Conservation (phyloP, 53 echinoderm and acorn worm genomes). For the Echinarachnius parma region DNA sequence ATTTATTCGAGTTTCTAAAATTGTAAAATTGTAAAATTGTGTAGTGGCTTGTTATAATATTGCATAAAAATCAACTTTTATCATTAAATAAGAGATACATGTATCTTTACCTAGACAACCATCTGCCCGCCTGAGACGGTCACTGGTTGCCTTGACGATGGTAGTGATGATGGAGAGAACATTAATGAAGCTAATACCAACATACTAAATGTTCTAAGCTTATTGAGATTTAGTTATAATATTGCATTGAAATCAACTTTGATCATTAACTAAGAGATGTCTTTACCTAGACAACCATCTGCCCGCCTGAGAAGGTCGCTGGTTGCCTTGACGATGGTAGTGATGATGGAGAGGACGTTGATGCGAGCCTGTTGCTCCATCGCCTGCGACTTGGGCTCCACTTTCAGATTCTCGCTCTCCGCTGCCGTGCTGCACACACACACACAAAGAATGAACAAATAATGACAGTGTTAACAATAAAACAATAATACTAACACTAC, state of each 20-base stretch:
- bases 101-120: constrained; percentile 47
- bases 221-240: too few relatives aligned
- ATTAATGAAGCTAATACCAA: too few relatives aligned
- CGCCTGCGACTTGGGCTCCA: constrained; percentile 54
- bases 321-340: constrained; percentile 81
- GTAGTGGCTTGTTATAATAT: too few relatives aligned
- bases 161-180: constrained; percentile 76
- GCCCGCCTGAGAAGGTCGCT: constrained; percentile 71
- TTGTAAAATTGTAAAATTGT: too few relatives aligned
- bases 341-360: constrained; percentile 73
- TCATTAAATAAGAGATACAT: too few relatives aligned
- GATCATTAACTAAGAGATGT: too few relatives aligned
- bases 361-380: constrained; percentile 84
- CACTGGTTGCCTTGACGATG: constrained; percentile 78
- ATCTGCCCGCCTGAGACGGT: constrained; percentile 67
- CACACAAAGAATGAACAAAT: background rate
- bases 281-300: constrained; percentile 53
- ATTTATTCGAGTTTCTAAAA: too few relatives aligned
- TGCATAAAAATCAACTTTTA: too few relatives aligned
- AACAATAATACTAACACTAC: background rate
- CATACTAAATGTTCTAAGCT: too few relatives aligned
- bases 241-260: too few relatives aligned
- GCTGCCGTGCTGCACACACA: constrained; percentile 19
- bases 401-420: constrained; percentile 25
- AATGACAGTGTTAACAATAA: background rate